Evolutionary conservation across 2,113 vertebrate genomes (phyloP).

Genomic region (Eubucco bourcierii): DNA sequence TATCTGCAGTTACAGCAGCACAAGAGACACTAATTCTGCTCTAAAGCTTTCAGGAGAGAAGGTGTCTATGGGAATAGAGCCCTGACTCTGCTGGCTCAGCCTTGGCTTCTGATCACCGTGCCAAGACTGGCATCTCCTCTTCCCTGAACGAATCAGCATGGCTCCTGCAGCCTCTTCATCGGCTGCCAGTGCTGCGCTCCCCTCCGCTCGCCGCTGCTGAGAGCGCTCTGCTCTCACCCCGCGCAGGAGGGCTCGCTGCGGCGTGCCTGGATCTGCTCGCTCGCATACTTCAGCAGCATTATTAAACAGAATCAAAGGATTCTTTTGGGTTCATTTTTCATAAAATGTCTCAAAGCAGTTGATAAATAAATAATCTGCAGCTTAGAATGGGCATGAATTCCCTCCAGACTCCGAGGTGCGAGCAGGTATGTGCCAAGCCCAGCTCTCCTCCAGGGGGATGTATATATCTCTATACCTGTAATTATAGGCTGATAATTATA

Average conservation of each 20-base stretch:
- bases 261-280: slow-evolving; percentile 59
- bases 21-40: slow-evolving; percentile 57
- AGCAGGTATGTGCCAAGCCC: slow-evolving; percentile 66
- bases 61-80: neutral
- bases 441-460: slow-evolving; percentile 78
- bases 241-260: slow-evolving; percentile 35
- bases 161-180: slow-evolving; percentile 35
- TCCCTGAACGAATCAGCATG: slow-evolving; percentile 23
- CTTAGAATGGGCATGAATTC: slow-evolving; percentile 55
- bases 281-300: slow-evolving; percentile 38
- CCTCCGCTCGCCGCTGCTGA: slow-evolving; percentile 42
- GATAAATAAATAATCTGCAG: slow-evolving; percentile 65
- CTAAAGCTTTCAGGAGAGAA: neutral
- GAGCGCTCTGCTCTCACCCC: neutral
- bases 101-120: slow-evolving; percentile 13
- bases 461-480: slow-evolving; percentile 75
- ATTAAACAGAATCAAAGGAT: slow-evolving; percentile 61
- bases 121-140: slow-evolving; percentile 33
- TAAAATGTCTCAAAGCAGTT: slow-evolving; percentile 60
- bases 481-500: slow-evolving; percentile 84
- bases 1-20: slow-evolving; percentile 44
- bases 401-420: slow-evolving; percentile 57
- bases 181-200: slow-evolving; percentile 46
- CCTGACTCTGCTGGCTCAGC: neutral
- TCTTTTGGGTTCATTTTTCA: slow-evolving; percentile 68